Evolutionary conservation across 2,888 invertebrate genomes (phyloP).

Genomic region (Agonopterix heracliana): DNA sequence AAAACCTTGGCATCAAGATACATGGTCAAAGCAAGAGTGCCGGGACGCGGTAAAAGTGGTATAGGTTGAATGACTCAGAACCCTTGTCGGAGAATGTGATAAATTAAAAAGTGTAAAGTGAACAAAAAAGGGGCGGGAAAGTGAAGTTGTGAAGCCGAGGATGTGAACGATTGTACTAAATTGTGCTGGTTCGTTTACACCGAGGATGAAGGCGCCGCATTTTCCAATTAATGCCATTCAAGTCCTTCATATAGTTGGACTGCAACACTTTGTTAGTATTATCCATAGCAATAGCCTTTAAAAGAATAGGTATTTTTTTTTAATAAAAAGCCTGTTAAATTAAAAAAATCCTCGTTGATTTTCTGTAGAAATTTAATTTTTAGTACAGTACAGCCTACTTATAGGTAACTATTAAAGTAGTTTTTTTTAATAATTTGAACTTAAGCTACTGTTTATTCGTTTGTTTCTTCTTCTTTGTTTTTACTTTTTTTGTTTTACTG

Average conservation of each 20-base stretch:
- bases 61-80: conserved; percentile 39
- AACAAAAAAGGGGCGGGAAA: not conserved
- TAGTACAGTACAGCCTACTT: no score
- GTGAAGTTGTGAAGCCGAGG: not conserved
- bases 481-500: no score
- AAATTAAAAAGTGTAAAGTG: conserved; percentile 2
- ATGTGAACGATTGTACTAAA: not conserved
- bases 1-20: conserved; percentile 17
- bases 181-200: not conserved
- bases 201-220: conserved; percentile 23
- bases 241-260: conserved; percentile 51
- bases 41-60: conserved; percentile 40
- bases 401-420: no score
- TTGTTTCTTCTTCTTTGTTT: no score
- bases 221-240: conserved; percentile 46
- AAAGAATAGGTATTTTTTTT: no score
- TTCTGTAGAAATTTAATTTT: no score
- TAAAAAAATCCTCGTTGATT: no score
- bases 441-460: no score
- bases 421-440: no score
- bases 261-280: conserved; percentile 62
- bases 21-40: conserved; percentile 38
- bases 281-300: no score
- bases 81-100: conserved; percentile 7
- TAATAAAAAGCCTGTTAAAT: no score